Conservation (phyloP, 2,797 vertebrate species). For the Taenioides sp. region DNA sequence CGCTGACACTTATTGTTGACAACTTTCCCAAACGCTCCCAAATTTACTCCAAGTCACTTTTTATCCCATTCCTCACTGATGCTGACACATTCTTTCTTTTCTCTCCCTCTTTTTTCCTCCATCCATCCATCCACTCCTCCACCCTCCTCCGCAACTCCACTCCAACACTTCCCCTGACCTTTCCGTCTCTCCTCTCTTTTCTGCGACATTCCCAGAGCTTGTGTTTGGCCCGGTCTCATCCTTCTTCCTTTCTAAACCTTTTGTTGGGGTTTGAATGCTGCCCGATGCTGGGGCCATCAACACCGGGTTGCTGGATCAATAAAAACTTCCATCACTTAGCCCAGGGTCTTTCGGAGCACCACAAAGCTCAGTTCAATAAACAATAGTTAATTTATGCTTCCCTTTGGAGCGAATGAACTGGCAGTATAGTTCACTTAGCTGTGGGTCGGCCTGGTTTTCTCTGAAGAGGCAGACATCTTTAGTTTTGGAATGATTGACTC, state of each 20-base stretch:
- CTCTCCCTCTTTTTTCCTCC: constrained; percentile 1
- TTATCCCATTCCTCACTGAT: constrained; percentile 57
- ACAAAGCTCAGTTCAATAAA: constrained; percentile 77
- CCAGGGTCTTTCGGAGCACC: constrained; percentile 62
- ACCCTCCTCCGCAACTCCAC: not conserved
- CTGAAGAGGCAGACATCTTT: constrained; percentile 15
- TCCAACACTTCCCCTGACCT: constrained; percentile 57
- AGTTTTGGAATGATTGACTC: not conserved
- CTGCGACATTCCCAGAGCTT: constrained; percentile 65
- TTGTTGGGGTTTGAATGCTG: constrained; percentile 76
- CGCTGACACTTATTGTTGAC: constrained; percentile 31
- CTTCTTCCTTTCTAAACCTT: constrained; percentile 73
- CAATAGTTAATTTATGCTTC: constrained; percentile 76
- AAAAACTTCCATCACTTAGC: constrained; percentile 79
- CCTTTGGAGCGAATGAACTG: constrained; percentile 76
- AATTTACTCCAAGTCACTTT: constrained; percentile 63
- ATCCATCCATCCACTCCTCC: constrained; percentile 32
- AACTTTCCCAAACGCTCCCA: constrained; percentile 21
- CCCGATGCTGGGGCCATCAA: constrained; percentile 72
- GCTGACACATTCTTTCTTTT: constrained; percentile 56
- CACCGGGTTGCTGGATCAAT: constrained; percentile 80
- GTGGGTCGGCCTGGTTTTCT: constrained; percentile 38
- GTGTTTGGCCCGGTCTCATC: constrained; percentile 64
- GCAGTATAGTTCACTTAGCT: constrained; percentile 58
- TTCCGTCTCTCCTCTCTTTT: constrained; percentile 44